Evolutionary conservation across 2,797 vertebrate species (phyloP).

Genomic region (Micropoecilia bifurca): DNA sequence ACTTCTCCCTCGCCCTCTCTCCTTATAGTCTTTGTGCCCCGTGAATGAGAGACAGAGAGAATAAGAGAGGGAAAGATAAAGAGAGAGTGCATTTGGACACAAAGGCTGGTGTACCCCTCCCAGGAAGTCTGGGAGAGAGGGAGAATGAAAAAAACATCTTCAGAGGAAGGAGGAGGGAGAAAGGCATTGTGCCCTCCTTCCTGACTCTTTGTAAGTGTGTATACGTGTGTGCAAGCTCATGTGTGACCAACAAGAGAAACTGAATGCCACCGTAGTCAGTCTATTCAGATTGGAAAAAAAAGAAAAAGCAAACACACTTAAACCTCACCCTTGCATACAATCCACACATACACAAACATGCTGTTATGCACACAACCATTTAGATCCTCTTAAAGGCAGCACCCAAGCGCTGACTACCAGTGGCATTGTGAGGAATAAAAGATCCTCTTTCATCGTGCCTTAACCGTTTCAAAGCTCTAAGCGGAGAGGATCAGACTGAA

Average conservation of each 20-base stretch:
- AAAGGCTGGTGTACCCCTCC: slow-evolving; percentile 82
- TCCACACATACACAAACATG: slow-evolving; percentile 24
- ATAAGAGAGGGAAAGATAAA: slow-evolving; percentile 76
- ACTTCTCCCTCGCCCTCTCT: slow-evolving; percentile 52
- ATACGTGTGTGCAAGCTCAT: slow-evolving; percentile 50
- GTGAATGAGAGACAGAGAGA: slow-evolving; percentile 70
- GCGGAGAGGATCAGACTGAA: slow-evolving; percentile 74
- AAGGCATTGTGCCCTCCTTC: slow-evolving; percentile 82
- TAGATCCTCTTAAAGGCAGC: slow-evolving; percentile 67
- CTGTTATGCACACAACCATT: slow-evolving; percentile 55
- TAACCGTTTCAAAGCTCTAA: slow-evolving; percentile 76
- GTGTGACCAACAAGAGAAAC: slow-evolving; percentile 68
- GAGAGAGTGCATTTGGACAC: slow-evolving; percentile 77
- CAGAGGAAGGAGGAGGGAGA: slow-evolving; percentile 80
- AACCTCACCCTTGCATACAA: slow-evolving; percentile 63
- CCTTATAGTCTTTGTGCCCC: slow-evolving; percentile 73
- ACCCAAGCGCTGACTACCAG: slow-evolving; percentile 68
- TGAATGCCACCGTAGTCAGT: slow-evolving; percentile 72
- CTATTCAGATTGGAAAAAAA: slow-evolving; percentile 66
- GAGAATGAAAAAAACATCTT: slow-evolving; percentile 72
- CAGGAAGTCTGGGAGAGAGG: slow-evolving; percentile 82
- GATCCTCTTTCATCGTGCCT: slow-evolving; percentile 75
- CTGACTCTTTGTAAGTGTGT: slow-evolving; percentile 76
- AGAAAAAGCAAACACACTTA: slow-evolving; percentile 60
- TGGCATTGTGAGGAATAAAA: slow-evolving; percentile 74